These are phyloP conservation scores for Hydriomena furcata DNA, from an alignment of 2,888 invertebrate genomes.

Conservation along the genomic window DNA sequence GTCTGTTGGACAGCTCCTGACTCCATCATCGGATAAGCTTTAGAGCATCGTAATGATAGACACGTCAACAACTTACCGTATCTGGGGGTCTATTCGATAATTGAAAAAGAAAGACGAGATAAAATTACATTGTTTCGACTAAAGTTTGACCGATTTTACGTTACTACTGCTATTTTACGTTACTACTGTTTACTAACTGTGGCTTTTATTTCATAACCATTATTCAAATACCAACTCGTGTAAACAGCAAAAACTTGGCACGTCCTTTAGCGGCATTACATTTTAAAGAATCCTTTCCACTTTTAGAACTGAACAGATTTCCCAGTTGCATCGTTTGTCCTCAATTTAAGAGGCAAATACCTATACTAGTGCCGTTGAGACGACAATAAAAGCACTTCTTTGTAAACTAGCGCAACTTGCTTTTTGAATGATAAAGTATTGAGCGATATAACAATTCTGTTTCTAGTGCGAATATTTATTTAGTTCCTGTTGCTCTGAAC, in stretches of 20 bases:
- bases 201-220: too few species aligned
- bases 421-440: constrained; percentile 20
- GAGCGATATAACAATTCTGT: constrained; percentile 10
- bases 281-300: constrained; percentile 40
- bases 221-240: constrained; percentile 9
- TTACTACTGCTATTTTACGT: too few species aligned
- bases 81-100: too few species aligned
- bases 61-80: too few species aligned
- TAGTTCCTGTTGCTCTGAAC: too few species aligned
- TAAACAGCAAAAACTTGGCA: constrained; percentile 35
- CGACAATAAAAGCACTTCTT: constrained; percentile 48
- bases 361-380: constrained; percentile 41
- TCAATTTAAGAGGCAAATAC: constrained; percentile 55
- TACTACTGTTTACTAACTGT: too few species aligned
- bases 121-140: too few species aligned
- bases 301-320: constrained; percentile 55
- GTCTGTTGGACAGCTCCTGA: too few species aligned
- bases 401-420: constrained; percentile 36
- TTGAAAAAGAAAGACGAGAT: too few species aligned
- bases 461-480: constrained; percentile 2
- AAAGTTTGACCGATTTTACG: too few species aligned
- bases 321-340: constrained; percentile 63
- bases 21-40: too few species aligned
- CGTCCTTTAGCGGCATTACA: constrained; percentile 32
- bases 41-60: too few species aligned